Conservation (phyloP, 2,888 invertebrate species). For the Pseudococcus viburni region DNA sequence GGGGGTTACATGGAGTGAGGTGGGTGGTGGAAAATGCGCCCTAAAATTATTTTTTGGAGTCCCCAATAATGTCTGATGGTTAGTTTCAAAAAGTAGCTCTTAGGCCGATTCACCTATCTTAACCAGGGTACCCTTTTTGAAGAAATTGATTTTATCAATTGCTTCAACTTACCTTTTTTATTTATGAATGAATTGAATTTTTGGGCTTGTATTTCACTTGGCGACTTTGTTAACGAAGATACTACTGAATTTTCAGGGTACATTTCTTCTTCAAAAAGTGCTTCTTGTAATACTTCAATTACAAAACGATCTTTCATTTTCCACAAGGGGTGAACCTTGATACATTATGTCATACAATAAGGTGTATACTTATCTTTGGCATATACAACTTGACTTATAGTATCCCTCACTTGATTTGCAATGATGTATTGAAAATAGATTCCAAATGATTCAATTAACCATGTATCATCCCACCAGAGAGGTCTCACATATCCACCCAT, state of each 20-base stretch:
- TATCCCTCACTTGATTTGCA: conserved; percentile 64
- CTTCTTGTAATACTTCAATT: conserved; percentile 71
- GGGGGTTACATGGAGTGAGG: no score
- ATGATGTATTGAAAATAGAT: conserved; percentile 67
- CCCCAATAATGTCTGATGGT: no score
- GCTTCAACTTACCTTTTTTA: conserved; percentile 75
- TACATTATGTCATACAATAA: no score
- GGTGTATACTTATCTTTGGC: no score
- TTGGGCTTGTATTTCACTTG: conserved; percentile 74
- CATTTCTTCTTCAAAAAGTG: conserved; percentile 76
- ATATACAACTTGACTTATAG: no score
- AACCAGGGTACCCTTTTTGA: no score
- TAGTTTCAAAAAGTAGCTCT: no score
- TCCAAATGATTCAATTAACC: conserved; percentile 67
- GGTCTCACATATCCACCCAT: conserved; percentile 94
- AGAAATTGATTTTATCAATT: no score
- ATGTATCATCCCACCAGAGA: conserved; percentile 67
- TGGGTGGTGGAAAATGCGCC: no score
- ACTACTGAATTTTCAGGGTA: conserved; percentile 75
- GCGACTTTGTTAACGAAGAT: conserved; percentile 75
- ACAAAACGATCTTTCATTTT: conserved; percentile 68
- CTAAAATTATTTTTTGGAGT: no score
- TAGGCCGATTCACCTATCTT: no score
- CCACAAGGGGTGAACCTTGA: conserved; percentile 68
- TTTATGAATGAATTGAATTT: conserved; percentile 81